Evolutionary conservation across 2,113 vertebrate genomes (phyloP).

Genomic region (Gasterosteus nipponicus): DNA sequence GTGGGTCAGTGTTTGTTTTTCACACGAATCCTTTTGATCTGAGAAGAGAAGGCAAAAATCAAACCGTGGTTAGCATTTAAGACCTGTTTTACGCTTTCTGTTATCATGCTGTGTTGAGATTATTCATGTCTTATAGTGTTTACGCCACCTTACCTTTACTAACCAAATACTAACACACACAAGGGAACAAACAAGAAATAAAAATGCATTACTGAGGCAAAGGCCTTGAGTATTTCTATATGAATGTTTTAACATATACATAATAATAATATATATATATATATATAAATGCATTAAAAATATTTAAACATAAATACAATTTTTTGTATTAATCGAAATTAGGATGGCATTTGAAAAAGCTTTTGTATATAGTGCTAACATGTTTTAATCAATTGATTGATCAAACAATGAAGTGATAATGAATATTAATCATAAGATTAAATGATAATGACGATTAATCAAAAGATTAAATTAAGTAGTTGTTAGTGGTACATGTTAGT

Average conservation of each 20-base stretch:
- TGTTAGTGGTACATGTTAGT: not conserved
- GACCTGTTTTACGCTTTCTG: not conserved
- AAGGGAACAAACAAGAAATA: not conserved
- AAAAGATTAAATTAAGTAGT: not conserved
- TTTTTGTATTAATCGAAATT: not conserved
- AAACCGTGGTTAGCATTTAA: constrained; percentile 25
- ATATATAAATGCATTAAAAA: not conserved
- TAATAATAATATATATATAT: not conserved
- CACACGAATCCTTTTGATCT: constrained; percentile 44
- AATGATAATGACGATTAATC: not conserved
- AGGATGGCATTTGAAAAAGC: not conserved
- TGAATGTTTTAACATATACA: not conserved
- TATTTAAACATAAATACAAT: not conserved
- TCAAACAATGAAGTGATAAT: not conserved
- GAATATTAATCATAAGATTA: not conserved
- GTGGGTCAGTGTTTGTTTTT: constrained; percentile 57
- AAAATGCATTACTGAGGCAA: not conserved
- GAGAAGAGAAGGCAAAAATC: constrained; percentile 3
- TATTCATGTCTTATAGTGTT: not conserved
- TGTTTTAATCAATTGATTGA: no score
- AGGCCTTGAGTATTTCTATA: not conserved
- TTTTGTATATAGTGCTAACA: not conserved
- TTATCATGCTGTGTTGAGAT: not conserved
- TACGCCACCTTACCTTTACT: not conserved
- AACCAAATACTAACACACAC: not conserved